phyloP scores from a whole-genome alignment of 2,888 invertebrate genomes.

The Apotomis betuletana region DNA sequence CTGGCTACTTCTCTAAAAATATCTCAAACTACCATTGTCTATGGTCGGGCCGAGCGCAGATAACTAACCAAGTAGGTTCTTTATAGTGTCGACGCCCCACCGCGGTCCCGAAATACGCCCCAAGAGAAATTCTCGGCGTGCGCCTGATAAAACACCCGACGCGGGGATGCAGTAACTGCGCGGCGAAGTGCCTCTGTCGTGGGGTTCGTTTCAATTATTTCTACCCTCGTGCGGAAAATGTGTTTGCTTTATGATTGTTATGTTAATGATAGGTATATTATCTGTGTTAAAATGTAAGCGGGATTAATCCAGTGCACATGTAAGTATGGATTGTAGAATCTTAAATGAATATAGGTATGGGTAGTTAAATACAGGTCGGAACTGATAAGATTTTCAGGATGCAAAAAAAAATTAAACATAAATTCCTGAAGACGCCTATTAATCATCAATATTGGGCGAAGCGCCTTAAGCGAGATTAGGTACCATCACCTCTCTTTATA shows the following conservation, averaged over 20 bases:
- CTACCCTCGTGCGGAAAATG: slow-evolving; percentile 39
- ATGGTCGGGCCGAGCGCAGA: slow-evolving; percentile 28
- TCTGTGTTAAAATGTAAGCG: slow-evolving; percentile 24
- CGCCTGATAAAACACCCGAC: slow-evolving; percentile 40
- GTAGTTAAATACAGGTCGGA: slow-evolving; percentile 3
- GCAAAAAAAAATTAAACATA: neutral
- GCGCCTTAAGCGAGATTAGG: slow-evolving; percentile 26
- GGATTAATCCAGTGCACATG: slow-evolving; percentile 7
- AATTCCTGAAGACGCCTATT: slow-evolving; percentile 18
- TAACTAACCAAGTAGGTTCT: slow-evolving; percentile 42
- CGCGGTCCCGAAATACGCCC: slow-evolving; percentile 38
- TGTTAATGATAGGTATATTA: slow-evolving; percentile 32
- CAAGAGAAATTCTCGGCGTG: slow-evolving; percentile 41
- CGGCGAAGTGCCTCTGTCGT: slow-evolving; percentile 39
- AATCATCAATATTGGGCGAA: slow-evolving; percentile 33
- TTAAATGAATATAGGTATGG: neutral
- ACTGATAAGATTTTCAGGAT: too few species aligned
- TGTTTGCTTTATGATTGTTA: slow-evolving; percentile 37
- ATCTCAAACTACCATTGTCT: slow-evolving; percentile 34
- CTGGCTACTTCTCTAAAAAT: slow-evolving; percentile 24
- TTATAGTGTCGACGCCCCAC: slow-evolving; percentile 37
- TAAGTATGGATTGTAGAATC: slow-evolving; percentile 6
- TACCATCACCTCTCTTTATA: slow-evolving; percentile 39
- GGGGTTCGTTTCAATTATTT: slow-evolving; percentile 41
- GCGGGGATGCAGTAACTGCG: slow-evolving; percentile 33